Conservation (phyloP, 2,113 vertebrate genomes). For the Corythoichthys intestinalis region DNA sequence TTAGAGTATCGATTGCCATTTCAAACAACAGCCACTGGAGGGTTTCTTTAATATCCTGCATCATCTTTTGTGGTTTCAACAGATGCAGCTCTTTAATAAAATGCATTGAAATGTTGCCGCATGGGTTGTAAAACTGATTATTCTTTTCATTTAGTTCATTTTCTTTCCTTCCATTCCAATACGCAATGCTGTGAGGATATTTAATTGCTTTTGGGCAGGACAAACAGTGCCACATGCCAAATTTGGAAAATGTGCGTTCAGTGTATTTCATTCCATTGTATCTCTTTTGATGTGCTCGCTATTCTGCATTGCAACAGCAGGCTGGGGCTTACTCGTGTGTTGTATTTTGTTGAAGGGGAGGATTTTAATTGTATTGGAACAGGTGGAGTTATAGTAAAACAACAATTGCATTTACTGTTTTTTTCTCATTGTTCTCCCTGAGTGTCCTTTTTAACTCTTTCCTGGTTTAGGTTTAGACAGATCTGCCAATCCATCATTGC, state of each 20-base stretch:
- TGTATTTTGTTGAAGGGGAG: constrained; percentile 38
- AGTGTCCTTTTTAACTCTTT: not conserved
- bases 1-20: constrained; percentile 43
- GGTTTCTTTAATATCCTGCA: constrained; percentile 1
- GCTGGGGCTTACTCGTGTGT: constrained; percentile 28
- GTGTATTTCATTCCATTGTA: constrained; percentile 14
- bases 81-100: constrained; percentile 20
- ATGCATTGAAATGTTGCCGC: constrained; percentile 24
- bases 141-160: constrained; percentile 10
- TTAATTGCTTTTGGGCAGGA: constrained; percentile 57
- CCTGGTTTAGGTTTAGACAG: constrained; percentile 82
- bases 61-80: constrained; percentile 8
- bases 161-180: constrained; percentile 35
- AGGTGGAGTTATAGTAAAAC: constrained; percentile 1
- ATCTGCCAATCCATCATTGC: constrained; percentile 94
- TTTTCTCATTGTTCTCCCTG: not conserved
- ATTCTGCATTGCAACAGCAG: constrained; percentile 21
- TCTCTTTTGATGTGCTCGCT: not conserved
- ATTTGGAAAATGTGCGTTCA: constrained; percentile 43
- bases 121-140: constrained; percentile 26
- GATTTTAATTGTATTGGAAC: not conserved
- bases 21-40: constrained; percentile 15
- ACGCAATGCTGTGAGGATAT: constrained; percentile 28
- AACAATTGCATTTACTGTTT: not conserved
- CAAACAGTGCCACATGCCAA: constrained; percentile 22